Evolutionary conservation across 2,888 invertebrate species (phyloP).

Genomic region (Drosophila prolongata): DNA sequence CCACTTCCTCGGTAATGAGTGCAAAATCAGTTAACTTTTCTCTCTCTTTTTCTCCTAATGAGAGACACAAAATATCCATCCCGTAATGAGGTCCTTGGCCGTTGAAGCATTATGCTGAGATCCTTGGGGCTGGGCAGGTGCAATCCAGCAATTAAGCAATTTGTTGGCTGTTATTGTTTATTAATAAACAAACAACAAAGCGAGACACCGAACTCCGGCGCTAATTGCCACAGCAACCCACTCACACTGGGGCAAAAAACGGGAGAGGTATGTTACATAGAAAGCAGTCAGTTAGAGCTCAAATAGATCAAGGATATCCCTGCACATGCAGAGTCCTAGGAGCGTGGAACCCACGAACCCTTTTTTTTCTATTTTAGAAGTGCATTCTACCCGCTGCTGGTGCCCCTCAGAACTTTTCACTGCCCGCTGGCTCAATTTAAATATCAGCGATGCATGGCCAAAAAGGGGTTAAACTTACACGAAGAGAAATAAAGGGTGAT

Average conservation of each 20-base stretch:
- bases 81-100: constrained; percentile 47
- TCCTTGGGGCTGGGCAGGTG: constrained; percentile 46
- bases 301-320: constrained; percentile 42
- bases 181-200: constrained; percentile 70
- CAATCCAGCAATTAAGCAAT: constrained; percentile 68
- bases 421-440: constrained; percentile 77
- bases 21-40: constrained; percentile 32
- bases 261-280: constrained; percentile 8
- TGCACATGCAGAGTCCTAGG: constrained; percentile 29
- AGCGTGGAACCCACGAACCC: constrained; percentile 40
- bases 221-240: constrained; percentile 70
- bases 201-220: constrained; percentile 29
- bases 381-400: constrained; percentile 63
- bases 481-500: background rate
- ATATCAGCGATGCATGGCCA: constrained; percentile 79
- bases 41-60: constrained; percentile 61
- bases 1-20: constrained; percentile 24
- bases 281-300: constrained; percentile 30
- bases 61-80: constrained; percentile 51
- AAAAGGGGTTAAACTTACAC: constrained; percentile 51
- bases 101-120: constrained; percentile 16
- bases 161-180: constrained; percentile 68
- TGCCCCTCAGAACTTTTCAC: constrained; percentile 55
- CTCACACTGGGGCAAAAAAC: background rate
- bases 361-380: constrained; percentile 73